These are phyloP conservation scores for Chondrosia reniformis DNA, from an alignment of 37 sponge, comb jelly and placozoan species.

Conservation along the genomic window DNA sequence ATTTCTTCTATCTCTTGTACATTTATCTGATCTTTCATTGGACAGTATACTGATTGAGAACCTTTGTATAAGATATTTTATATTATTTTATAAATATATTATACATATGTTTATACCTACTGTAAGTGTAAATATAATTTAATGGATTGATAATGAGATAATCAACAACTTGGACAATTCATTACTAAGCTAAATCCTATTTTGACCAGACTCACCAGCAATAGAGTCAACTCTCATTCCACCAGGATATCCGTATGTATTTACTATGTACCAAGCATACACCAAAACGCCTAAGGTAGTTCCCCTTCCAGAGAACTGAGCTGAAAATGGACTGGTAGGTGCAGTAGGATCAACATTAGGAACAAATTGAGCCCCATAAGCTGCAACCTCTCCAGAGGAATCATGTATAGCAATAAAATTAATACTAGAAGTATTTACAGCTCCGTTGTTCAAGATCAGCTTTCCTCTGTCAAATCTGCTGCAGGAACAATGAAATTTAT, in stretches of 20 bases:
- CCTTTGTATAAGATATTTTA: no score
- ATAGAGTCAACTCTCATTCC: slow-evolving; percentile 40
- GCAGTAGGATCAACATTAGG: not conserved
- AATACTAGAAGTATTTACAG: not conserved
- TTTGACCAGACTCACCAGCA: slow-evolving; percentile 43
- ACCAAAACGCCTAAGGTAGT: slow-evolving; percentile 26
- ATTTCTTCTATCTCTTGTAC: no score
- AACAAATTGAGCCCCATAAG: not conserved
- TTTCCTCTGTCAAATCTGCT: not conserved
- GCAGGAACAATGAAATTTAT: not conserved
- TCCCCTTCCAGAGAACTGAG: not conserved
- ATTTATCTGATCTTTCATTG: no score
- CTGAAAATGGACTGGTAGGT: not conserved
- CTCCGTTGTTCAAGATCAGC: not conserved
- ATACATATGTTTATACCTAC: no score
- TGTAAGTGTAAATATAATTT: no score
- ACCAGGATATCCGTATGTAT: slow-evolving; percentile 61
- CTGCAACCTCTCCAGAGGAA: not conserved
- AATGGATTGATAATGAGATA: no score
- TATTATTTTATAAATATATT: no score
- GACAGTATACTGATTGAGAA: no score
- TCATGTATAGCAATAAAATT: not conserved
- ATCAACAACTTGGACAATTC: no score
- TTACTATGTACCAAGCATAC: slow-evolving; percentile 38
- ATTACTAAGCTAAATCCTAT: no score